Evolutionary conservation across 2,888 invertebrate species (phyloP).

Genomic region (Caenorhabditis sp.): DNA sequence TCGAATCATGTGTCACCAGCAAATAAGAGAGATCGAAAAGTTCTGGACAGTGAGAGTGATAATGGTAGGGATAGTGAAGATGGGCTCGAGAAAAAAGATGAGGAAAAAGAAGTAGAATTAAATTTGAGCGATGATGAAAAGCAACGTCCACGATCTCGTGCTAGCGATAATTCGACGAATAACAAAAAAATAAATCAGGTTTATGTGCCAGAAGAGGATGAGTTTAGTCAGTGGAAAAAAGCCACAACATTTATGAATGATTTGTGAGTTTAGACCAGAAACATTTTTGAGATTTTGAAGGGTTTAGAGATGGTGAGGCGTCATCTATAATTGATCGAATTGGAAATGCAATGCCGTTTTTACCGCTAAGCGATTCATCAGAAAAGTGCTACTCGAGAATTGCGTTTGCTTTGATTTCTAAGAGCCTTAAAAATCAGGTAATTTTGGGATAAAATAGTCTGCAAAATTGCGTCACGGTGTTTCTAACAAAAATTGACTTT

Average conservation of each 20-base stretch:
- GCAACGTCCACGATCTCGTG: not conserved
- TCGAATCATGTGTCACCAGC: too few species aligned
- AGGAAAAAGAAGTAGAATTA: not conserved
- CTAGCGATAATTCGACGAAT: not conserved
- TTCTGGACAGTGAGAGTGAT: not conserved
- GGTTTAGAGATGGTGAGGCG: slow-evolving; percentile 19
- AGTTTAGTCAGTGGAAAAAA: slow-evolving; percentile 15
- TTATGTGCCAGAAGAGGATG: slow-evolving; percentile 19
- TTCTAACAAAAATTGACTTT: too few species aligned
- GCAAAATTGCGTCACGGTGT: too few species aligned
- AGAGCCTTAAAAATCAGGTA: slow-evolving; percentile 12
- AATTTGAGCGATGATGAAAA: not conserved
- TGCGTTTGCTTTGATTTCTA: slow-evolving; percentile 11
- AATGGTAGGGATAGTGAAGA: not conserved
- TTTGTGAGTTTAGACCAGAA: slow-evolving; percentile 4
- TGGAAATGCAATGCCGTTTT: slow-evolving; percentile 14
- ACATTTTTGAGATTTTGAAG: not conserved
- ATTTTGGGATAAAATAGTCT: not conserved
- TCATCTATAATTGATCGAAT: slow-evolving; percentile 13
- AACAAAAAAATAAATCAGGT: not conserved
- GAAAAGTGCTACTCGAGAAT: slow-evolving; percentile 26
- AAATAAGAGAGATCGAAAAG: too few species aligned
- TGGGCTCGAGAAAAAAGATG: not conserved
- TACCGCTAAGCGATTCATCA: slow-evolving; percentile 21
- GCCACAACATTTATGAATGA: slow-evolving; percentile 10